A percentile compares a stretch with the other conserved stretches of the same genome.
These are phyloP conservation scores for Chelon labrosus DNA, from an alignment of 2,797 vertebrate genomes.

Conservation along the genomic window DNA sequence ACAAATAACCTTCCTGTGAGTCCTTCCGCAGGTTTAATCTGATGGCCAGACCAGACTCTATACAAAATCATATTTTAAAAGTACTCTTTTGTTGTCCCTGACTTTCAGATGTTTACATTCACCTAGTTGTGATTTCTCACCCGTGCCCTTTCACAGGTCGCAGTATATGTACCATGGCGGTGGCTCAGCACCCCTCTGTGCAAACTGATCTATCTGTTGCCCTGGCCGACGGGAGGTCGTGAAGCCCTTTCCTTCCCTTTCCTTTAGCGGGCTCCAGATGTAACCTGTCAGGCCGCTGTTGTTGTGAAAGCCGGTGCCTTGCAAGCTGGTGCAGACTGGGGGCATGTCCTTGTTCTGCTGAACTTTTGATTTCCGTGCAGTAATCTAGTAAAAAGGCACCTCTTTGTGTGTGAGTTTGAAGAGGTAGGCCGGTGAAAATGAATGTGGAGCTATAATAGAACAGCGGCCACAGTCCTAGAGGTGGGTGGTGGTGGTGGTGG, in stretches of 20 bases:
- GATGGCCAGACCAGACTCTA: neutral
- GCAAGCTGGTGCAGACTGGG: no score
- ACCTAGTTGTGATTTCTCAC: slow-evolving; percentile 59
- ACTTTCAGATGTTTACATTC: slow-evolving; percentile 40
- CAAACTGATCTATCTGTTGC: slow-evolving; percentile 47
- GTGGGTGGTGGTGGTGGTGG: slow-evolving; percentile 40
- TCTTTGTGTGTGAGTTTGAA: slow-evolving; percentile 12
- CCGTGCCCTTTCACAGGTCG: slow-evolving; percentile 37
- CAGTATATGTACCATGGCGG: slow-evolving; percentile 23
- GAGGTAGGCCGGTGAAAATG: slow-evolving; percentile 17
- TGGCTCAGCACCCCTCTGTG: slow-evolving; percentile 34
- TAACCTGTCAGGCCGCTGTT: slow-evolving; percentile 6
- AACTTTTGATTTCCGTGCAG: neutral
- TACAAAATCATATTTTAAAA: neutral
- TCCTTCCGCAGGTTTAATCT: neutral
- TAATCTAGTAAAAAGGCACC: neutral
- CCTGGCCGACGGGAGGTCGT: neutral
- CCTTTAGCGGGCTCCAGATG: neutral
- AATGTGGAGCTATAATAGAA: slow-evolving; percentile 20
- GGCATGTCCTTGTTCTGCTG: no score
- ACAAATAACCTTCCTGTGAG: no score
- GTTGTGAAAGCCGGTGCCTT: no score
- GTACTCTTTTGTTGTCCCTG: slow-evolving; percentile 7
- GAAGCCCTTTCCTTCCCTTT: neutral
- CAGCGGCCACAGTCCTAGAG: slow-evolving; percentile 21